Conservation (phyloP, 2,888 invertebrate species). For the Trichopria drosophilae region DNA sequence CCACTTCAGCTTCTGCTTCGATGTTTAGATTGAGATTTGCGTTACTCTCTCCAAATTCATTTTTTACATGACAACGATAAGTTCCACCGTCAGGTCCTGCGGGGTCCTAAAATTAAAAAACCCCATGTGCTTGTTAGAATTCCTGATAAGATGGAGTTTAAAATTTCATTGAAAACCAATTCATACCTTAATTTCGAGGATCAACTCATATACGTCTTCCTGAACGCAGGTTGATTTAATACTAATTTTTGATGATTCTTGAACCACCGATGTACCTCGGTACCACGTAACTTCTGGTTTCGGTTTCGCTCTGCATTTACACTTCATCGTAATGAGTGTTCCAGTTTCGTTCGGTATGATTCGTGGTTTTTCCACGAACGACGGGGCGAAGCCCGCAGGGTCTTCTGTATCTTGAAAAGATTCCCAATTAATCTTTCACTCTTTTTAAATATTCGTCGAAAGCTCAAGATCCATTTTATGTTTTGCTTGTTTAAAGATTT, state of each 20-base stretch:
- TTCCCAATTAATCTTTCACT: slow-evolving; percentile 43
- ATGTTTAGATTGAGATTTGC: slow-evolving; percentile 96
- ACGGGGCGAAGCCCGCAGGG: slow-evolving; percentile 91
- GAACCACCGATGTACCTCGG: slow-evolving; percentile 83
- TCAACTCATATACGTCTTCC: slow-evolving; percentile 85
- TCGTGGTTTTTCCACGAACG: slow-evolving; percentile 97
- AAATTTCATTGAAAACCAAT: background rate
- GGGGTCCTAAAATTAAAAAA: slow-evolving; percentile 66
- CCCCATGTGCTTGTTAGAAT: background rate
- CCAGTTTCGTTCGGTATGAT: slow-evolving; percentile 98
- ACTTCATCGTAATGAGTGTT: slow-evolving; percentile 95
- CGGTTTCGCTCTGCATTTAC: slow-evolving; percentile 92
- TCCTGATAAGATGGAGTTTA: background rate
- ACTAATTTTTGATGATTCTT: slow-evolving; percentile 82
- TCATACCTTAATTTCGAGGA: slow-evolving; percentile 76
- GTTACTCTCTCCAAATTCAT: slow-evolving; percentile 95
- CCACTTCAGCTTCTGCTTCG: slow-evolving; percentile 92
- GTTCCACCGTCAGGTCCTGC: slow-evolving; percentile 80
- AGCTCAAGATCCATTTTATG: too few relatives aligned
- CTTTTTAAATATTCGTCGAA: too few relatives aligned
- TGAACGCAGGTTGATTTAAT: slow-evolving; percentile 76
- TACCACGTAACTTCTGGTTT: slow-evolving; percentile 95
- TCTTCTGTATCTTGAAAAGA: slow-evolving; percentile 81
- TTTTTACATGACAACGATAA: slow-evolving; percentile 92
- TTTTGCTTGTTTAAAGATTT: too few relatives aligned